Evolutionary conservation across 2,888 invertebrate species (phyloP).

Genomic region (Harpalus rubripes): DNA sequence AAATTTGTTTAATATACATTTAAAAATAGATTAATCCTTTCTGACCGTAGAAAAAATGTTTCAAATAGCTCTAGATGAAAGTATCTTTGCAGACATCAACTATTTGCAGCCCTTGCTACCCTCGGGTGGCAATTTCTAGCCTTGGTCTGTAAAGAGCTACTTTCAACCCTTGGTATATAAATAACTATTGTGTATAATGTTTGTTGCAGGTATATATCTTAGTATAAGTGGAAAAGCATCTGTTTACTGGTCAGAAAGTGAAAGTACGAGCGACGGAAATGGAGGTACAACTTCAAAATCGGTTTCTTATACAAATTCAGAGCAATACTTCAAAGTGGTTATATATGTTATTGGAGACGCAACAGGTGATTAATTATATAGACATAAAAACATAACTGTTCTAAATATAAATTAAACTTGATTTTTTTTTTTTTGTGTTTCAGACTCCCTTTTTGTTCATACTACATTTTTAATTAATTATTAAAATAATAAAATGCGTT

Average conservation of each 20-base stretch:
- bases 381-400: not conserved
- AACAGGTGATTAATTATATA: not conserved
- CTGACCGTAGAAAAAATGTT: not conserved
- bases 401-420: too few relatives aligned
- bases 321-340: not conserved
- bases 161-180: not conserved
- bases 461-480: too few relatives aligned
- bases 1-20: not conserved
- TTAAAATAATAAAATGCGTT: not conserved
- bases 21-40: not conserved
- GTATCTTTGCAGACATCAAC: not conserved
- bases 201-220: not conserved
- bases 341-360: not conserved
- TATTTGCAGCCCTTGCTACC: not conserved
- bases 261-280: not conserved
- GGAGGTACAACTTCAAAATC: too few relatives aligned
- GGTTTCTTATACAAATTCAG: not conserved
- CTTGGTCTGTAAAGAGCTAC: too few relatives aligned
- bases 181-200: too few relatives aligned
- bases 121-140: too few relatives aligned
- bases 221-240: conserved; percentile 1
- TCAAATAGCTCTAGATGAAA: too few relatives aligned
- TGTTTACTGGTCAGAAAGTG: not conserved
- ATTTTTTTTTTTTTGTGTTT: not conserved
- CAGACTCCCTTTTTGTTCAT: not conserved